A percentile compares a stretch with the other conserved stretches of the same genome.
Evolutionary conservation across 2,888 invertebrate species (phyloP).

Genomic region (Pherbina coryleti): DNA sequence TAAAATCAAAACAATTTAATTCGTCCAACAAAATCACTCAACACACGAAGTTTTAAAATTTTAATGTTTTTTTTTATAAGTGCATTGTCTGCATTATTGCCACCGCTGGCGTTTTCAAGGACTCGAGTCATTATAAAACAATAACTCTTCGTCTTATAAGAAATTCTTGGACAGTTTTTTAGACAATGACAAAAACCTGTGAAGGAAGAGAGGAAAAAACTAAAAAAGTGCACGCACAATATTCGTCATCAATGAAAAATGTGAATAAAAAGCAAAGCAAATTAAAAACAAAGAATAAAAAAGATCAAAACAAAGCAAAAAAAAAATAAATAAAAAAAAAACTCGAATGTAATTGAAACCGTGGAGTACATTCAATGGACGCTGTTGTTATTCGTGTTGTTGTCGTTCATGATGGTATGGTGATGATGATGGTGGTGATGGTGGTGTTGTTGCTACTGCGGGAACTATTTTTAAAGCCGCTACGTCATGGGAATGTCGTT

Average conservation of each 20-base stretch:
- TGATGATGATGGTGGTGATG: neutral
- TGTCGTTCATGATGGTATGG: neutral
- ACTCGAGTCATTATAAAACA: conserved; percentile 8
- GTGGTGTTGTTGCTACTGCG: neutral
- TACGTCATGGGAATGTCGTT: conserved; percentile 40
- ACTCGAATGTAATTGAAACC: conserved; percentile 39
- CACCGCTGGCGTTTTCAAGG: neutral
- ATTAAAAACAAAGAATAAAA: conserved; percentile 9
- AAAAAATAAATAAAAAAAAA: conserved; percentile 21
- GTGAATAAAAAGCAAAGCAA: conserved; percentile 25
- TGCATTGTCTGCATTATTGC: too few species aligned
- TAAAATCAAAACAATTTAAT: neutral
- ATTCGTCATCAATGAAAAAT: conserved; percentile 48
- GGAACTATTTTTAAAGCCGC: conserved; percentile 25
- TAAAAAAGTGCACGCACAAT: neutral
- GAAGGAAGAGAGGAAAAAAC: neutral
- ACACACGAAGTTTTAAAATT: too few species aligned
- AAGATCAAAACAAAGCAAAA: too few species aligned
- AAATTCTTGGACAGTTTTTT: conserved; percentile 1
- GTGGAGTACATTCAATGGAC: conserved; percentile 32
- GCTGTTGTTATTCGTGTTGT: conserved; percentile 34
- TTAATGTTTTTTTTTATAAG: too few species aligned
- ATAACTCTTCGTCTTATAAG: conserved; percentile 20
- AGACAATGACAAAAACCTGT: neutral
- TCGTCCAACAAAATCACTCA: too few species aligned